Conservation (phyloP, 1,140 invertebrate species). For the Zaprionus tsacasi region DNA sequence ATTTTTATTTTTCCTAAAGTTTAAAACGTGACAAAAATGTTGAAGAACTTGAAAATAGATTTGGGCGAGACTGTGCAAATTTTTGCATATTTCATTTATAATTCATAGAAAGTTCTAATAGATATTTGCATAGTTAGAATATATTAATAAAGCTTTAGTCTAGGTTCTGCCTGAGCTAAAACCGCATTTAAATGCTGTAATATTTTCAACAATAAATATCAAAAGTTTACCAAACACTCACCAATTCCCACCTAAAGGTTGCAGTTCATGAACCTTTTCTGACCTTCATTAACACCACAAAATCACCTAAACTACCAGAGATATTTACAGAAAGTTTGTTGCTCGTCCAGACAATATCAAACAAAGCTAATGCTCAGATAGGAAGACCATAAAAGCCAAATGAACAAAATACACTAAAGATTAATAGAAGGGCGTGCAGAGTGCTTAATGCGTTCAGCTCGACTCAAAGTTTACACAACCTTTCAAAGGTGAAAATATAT, state of each 20-base stretch:
- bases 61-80: not conserved
- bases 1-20: not conserved
- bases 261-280: not conserved
- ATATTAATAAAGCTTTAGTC: not conserved
- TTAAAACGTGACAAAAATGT: not conserved
- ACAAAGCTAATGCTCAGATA: not conserved
- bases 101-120: not conserved
- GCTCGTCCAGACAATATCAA: conserved; percentile 1
- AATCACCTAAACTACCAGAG: not conserved
- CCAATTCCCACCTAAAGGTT: not conserved
- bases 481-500: not conserved
- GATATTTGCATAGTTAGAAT: not conserved
- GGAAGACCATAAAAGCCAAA: conserved; percentile 1
- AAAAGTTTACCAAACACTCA: not conserved
- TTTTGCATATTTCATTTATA: not conserved
- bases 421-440: not conserved
- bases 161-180: not conserved
- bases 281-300: conserved; percentile 3
- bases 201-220: not conserved
- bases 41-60: not conserved
- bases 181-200: not conserved
- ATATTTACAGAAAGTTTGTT: conserved; percentile 8
- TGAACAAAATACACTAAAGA: conserved; percentile 3
- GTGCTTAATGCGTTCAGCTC: not conserved
- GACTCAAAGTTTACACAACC: not conserved